A percentile compares a stretch with the other conserved stretches of the same genome.
Conservation (phyloP, 92 coral and sea anemone species). For the Hydrozoanthus gracilis region DNA sequence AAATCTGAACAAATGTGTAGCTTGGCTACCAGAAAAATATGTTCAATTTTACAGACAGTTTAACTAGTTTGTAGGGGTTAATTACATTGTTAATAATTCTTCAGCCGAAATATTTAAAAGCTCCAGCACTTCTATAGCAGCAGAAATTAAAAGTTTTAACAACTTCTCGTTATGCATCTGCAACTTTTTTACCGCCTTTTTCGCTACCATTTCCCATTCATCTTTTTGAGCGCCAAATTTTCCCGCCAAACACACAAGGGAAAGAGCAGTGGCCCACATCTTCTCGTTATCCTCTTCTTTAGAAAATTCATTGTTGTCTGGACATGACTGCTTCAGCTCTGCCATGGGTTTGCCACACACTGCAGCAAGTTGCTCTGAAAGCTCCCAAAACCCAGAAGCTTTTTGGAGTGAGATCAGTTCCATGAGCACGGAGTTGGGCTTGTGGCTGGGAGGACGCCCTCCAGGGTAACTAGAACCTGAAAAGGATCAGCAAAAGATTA, state of each 20-base stretch:
- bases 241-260: conserved; percentile 36
- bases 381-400: conserved; percentile 37
- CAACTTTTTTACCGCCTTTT: not conserved
- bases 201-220: conserved; percentile 50
- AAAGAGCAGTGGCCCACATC: conserved; percentile 38
- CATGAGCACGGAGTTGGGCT: not conserved
- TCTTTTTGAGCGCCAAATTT: conserved; percentile 23
- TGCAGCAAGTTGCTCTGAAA: conserved; percentile 31
- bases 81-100: not conserved
- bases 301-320: not conserved
- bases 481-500: too few relatives aligned
- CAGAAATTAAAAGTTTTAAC: conserved; percentile 1
- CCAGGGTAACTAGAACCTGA: too few relatives aligned
- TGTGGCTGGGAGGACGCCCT: too few relatives aligned
- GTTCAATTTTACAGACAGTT: too few relatives aligned
- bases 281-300: not conserved
- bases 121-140: not conserved
- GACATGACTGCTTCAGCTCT: conserved; percentile 26
- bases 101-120: not conserved
- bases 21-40: too few relatives aligned
- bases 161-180: not conserved
- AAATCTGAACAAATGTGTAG: too few relatives aligned
- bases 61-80: too few relatives aligned
- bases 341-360: not conserved
- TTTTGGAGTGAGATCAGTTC: conserved; percentile 37